Evolutionary conservation across 2,113 vertebrate genomes (phyloP), one percentile per base, ranked within the genome.

Genomic region (Trinectes maculatus): DNA sequence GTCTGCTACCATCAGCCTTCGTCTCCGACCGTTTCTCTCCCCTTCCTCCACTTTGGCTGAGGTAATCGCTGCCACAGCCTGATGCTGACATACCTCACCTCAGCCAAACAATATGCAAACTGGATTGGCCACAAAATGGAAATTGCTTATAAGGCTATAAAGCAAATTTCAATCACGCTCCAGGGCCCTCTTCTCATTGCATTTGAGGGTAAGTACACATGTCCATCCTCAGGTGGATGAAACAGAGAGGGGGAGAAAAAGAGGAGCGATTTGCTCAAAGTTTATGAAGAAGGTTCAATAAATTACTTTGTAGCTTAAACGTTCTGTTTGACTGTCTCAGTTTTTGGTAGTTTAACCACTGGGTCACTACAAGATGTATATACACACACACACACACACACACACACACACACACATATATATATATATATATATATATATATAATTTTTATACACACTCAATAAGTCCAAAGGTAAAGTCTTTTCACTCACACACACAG

Each of bases 71-170:
- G 82, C 52, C 71, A 55, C 72, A 75, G 67, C 80, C 76, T 70
- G 85, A 80, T 58, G 71, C 78, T 80, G 87, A 78, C 79, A 57
- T 82, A 84, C 60, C 79, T 86, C 65, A 51, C 68, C 78, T 63
- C 85, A 72, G 75, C 77, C 78, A 85, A 85, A 90, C 85, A 80
- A 90, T 91, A 91, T 91, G 91, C 90, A 91, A 87, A 90, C 85
- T 68, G 82, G 85, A 89, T 83, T 88, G 87, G 87, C 85, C 74
- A 80, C 81, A 87, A 85, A 91, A 87, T 84, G 77, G 83, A 84
- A 88, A 90, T 88, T 83, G 82, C 83, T 87, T 91, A 87, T 80
- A 78, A 90, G 90, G 91, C 87, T 89, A 90, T 91, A 90, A 88
- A 91, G 85, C 82, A 88, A 88, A 90, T 91, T 92, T 90, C 91